Percentiles rank a stretch among this genome's conserved stretches.
phyloP scores from a whole-genome alignment of 2,113 vertebrate genomes.

The Muscicapa adusta region DNA sequence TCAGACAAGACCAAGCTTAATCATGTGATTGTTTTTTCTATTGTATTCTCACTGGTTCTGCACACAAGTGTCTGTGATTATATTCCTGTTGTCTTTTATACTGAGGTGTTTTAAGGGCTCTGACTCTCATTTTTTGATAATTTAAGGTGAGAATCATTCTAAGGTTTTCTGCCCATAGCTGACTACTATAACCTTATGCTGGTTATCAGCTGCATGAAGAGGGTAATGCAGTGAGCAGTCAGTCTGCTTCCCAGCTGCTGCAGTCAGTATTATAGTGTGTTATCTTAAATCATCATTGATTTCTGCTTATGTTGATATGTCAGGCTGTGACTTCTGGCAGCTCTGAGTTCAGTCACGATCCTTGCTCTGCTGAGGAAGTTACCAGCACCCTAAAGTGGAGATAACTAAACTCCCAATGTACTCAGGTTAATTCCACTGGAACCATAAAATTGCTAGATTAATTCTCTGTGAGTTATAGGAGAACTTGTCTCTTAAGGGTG shows the following conservation, averaged over 20 bases:
- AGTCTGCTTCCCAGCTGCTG: neutral
- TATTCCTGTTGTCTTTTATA: neutral
- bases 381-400: neutral
- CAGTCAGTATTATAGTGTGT: neutral
- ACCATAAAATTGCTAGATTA: neutral
- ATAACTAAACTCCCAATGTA: neutral
- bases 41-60: neutral
- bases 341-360: neutral
- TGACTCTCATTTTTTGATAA: neutral
- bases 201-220: neutral
- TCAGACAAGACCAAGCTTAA: neutral
- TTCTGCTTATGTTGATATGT: conserved; percentile 17
- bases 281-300: conserved; percentile 45
- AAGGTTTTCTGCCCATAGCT: neutral
- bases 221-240: neutral
- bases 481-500: neutral
- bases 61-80: neutral
- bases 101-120: neutral
- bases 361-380: neutral
- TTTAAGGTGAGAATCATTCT: neutral
- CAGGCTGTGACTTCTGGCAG: neutral
- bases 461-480: neutral
- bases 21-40: rapidly evolving
- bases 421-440: conserved; percentile 1
- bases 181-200: neutral